phyloP scores from a whole-genome alignment of 2,113 vertebrate species.

The Melanocharis versteri region DNA sequence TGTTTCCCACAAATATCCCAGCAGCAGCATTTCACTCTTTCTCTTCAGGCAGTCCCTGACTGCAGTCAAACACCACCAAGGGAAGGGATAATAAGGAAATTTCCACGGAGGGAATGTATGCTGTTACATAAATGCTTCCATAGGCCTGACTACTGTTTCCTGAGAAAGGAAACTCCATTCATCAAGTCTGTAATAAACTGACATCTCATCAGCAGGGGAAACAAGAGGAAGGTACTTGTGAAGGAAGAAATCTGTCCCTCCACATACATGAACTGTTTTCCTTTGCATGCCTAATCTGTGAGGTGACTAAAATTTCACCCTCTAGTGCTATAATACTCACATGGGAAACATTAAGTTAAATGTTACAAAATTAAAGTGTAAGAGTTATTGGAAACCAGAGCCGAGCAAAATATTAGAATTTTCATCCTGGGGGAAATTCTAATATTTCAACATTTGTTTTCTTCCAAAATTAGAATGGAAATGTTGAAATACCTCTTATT shows the following conservation, averaged over 20 bases:
- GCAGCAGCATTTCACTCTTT: background rate
- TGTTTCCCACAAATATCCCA: background rate
- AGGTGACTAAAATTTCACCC: constrained; percentile 58
- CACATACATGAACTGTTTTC: constrained; percentile 20
- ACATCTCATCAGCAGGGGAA: constrained; percentile 57
- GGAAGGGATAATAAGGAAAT: constrained; percentile 13
- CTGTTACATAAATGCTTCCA: constrained; percentile 54
- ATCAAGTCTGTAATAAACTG: constrained; percentile 63
- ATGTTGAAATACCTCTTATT: constrained; percentile 42
- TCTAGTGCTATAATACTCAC: constrained; percentile 45
- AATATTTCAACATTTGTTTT: constrained; percentile 60
- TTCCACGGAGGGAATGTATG: background rate
- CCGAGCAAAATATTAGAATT: constrained; percentile 50
- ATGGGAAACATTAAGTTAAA: constrained; percentile 64
- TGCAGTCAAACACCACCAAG: fast-evolving
- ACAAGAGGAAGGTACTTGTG: constrained; percentile 62
- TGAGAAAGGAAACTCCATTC: constrained; percentile 67
- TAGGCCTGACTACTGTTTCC: constrained; percentile 63
- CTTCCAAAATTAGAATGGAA: constrained; percentile 52
- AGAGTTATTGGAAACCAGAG: constrained; percentile 65
- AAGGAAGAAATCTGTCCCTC: constrained; percentile 29
- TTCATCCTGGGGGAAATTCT: constrained; percentile 58
- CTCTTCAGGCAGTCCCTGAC: background rate
- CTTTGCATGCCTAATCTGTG: constrained; percentile 62
- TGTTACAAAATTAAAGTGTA: constrained; percentile 62